Percentiles rank a stretch among this genome's conserved stretches.
These are phyloP conservation scores for Calephelis nemesis DNA, from an alignment of 1,140 invertebrate genomes.

Conservation along the genomic window DNA sequence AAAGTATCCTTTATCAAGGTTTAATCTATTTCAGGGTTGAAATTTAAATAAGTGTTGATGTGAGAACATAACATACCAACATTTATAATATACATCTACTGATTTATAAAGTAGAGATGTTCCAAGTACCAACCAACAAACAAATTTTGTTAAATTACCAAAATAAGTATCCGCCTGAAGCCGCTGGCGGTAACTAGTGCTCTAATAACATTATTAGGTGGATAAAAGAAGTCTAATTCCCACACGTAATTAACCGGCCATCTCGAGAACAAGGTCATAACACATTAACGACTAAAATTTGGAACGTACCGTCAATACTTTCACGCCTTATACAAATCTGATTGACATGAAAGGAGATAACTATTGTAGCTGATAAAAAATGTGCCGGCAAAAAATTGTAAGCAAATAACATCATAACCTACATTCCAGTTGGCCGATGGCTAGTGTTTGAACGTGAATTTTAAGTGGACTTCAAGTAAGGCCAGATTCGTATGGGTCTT, in stretches of 20 bases:
- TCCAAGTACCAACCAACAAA: too few relatives aligned
- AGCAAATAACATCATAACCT: conserved; percentile 77
- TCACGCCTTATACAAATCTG: conserved; percentile 69
- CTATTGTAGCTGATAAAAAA: conserved; percentile 67
- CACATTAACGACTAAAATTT: conserved; percentile 56
- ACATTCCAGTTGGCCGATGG: conserved; percentile 64
- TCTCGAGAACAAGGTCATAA: conserved; percentile 44
- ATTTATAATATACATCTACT: too few relatives aligned
- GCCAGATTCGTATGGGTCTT: conserved; percentile 68
- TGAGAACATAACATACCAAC: too few relatives aligned
- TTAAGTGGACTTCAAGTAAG: conserved; percentile 63
- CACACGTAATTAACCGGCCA: conserved; percentile 25
- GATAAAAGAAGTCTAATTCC: not conserved
- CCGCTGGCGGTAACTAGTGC: not conserved
- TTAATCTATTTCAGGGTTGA: too few relatives aligned
- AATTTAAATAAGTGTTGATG: too few relatives aligned
- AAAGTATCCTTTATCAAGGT: too few relatives aligned
- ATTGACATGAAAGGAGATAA: conserved; percentile 73
- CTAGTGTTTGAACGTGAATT: conserved; percentile 67
- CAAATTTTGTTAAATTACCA: not conserved
- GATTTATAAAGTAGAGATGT: too few relatives aligned
- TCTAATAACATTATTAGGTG: not conserved
- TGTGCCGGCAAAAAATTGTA: conserved; percentile 63
- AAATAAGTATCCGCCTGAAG: not conserved
- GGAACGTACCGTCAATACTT: conserved; percentile 71